phyloP scores from a whole-genome alignment of 2,888 invertebrate species.

The Gerris lacustris region DNA sequence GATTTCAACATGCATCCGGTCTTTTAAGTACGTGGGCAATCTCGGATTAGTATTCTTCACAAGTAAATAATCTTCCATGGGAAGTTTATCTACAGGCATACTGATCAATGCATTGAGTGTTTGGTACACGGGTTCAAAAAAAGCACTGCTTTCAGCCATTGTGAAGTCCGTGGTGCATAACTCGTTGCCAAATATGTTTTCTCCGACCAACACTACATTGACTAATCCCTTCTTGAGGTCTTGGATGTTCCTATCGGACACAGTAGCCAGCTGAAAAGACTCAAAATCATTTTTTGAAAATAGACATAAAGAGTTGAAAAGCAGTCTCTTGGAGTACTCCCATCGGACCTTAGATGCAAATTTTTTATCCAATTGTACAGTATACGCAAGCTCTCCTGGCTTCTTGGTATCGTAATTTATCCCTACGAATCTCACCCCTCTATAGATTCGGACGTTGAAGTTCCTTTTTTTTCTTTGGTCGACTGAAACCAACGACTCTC shows the following conservation, averaged over 20 bases:
- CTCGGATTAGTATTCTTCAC: conserved; percentile 36
- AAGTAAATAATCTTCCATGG: conserved; percentile 57
- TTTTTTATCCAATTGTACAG: conserved; percentile 32
- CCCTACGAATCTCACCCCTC: conserved; percentile 40
- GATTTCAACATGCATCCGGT: conserved; percentile 21
- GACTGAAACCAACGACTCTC: conserved; percentile 6
- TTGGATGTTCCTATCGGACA: conserved; percentile 46
- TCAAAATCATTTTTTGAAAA: conserved; percentile 58
- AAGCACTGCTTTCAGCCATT: conserved; percentile 66
- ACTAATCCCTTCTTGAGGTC: conserved; percentile 38
- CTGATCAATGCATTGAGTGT: conserved; percentile 56
- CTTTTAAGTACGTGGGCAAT: conserved; percentile 38
- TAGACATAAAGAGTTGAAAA: conserved; percentile 59
- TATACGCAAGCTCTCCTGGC: conserved; percentile 23
- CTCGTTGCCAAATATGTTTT: conserved; percentile 35
- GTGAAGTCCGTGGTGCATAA: conserved; percentile 38
- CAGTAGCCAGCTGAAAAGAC: conserved; percentile 55
- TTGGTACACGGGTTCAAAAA: conserved; percentile 69
- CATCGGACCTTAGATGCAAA: conserved; percentile 36
- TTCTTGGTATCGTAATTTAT: conserved; percentile 25
- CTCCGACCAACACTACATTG: conserved; percentile 30
- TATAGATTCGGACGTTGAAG: conserved; percentile 43
- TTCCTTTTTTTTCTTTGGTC: conserved; percentile 32
- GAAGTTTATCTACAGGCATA: conserved; percentile 46
- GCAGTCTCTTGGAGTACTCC: conserved; percentile 47